Base-by-base conservation (phyloP, 1,140 invertebrate species). In the Trachymyrmex cornetzi region DNA sequence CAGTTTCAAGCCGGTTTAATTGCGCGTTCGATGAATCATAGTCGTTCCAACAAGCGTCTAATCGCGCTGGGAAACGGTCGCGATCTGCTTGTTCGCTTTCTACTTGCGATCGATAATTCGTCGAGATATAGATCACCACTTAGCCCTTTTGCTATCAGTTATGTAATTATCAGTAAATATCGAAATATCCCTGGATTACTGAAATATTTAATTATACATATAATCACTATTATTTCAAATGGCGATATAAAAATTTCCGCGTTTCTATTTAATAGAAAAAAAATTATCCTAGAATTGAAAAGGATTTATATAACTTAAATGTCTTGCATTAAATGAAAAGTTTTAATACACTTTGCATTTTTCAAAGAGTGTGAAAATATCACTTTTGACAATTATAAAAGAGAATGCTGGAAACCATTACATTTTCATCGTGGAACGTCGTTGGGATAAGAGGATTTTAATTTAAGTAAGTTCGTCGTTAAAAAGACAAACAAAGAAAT, bases 401-500 rank as follows among this genome's bases (percentile, higher is more conserved):
- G 48, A 44, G 69, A 16, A 19, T 7, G 11, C n/a, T 14, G 14
- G 16, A 48, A 53, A 34, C 5, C 30, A 55, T 55, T 55, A 19
- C 19, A 80, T 64, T 24, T 34, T 67, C 9, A n/a, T 67, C 64
- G 22, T 16, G n/a, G 4, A 77, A 80, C 57, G 38, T 48, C n/a
- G 9, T 44, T 44, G 38, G 7, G 44, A 3, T 66, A 27, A 55
- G n/a, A 24, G 19, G 24, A 48, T 61, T 22, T 44, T 63, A 63
- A 86, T 24, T 27, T 22, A 53, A 71, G 72, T 63, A 67, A 89
- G 86, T 88, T 63, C 63, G 16, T 85, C 50, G 30, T 88, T 80
- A 91, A 77, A 80, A 87, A 71, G 85, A 90, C 30, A 91, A 88
- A 87, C 79, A 80, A 79, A 88, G 66, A 87, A 86, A 90, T 91